Conservation (phyloP, 2,888 invertebrate species). For the Synanthedon vespiformis region DNA sequence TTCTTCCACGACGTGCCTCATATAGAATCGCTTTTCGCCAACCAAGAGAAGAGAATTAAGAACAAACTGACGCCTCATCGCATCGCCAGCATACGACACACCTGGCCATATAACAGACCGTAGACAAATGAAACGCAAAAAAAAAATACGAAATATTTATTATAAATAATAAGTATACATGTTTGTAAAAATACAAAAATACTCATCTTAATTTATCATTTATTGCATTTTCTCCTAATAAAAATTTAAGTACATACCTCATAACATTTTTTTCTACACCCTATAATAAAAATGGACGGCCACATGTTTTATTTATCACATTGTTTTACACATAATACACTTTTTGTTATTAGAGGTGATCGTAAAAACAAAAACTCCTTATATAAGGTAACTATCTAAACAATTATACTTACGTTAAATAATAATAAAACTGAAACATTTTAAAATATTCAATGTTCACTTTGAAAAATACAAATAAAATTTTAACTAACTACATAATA, state of each 20-base stretch:
- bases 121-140: constrained; percentile 14
- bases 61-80: constrained; percentile 73
- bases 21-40: constrained; percentile 68
- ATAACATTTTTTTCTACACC: background rate
- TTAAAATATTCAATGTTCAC: no score
- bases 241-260: background rate
- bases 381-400: no score
- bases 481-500: no score
- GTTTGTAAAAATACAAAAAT: constrained; percentile 10
- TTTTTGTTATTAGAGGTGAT: no score
- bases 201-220: constrained; percentile 4
- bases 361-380: no score
- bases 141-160: constrained; percentile 2
- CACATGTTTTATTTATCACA: no score
- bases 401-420: no score
- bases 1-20: constrained; percentile 77
- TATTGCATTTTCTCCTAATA: constrained; percentile 9
- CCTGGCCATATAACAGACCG: constrained; percentile 70
- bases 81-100: constrained; percentile 72
- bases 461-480: no score
- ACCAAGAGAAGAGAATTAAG: constrained; percentile 69
- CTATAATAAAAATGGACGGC: no score
- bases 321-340: no score
- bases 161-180: constrained; percentile 3
- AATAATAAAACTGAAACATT: no score